Conservation (phyloP, 1,140 invertebrate species). For the Saccostrea cuccullata region DNA sequence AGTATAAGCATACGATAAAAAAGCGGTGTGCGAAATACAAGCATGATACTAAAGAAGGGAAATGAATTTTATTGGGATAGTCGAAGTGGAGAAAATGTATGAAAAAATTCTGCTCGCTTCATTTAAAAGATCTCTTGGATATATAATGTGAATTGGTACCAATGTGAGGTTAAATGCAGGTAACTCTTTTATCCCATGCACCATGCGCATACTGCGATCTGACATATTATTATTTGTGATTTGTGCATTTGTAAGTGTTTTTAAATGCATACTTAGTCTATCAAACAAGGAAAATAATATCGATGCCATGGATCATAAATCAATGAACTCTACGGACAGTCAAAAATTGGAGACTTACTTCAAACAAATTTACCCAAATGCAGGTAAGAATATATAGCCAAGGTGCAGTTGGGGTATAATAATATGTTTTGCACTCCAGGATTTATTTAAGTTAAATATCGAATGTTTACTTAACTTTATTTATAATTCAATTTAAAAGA, state of each 20-base stretch:
- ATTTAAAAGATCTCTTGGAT: background rate
- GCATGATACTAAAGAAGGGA: conserved; percentile 21
- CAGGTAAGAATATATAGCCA: background rate
- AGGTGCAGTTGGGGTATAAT: background rate
- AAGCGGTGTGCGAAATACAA: conserved; percentile 2
- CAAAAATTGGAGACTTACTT: background rate
- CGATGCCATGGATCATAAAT: conserved; percentile 21
- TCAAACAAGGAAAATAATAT: conserved; percentile 24
- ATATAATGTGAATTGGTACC: conserved; percentile 19
- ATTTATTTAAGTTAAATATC: conserved; percentile 36
- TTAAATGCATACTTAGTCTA: conserved; percentile 25
- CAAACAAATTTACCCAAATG: conserved; percentile 11
- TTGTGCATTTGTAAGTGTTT: conserved; percentile 36
- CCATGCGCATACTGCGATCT: conserved; percentile 18
- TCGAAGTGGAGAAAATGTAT: conserved; percentile 30
- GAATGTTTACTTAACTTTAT: conserved; percentile 36
- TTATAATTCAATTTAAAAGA: conserved; percentile 37
- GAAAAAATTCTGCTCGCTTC: background rate
- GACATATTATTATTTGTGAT: conserved; percentile 22
- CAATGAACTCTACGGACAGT: background rate
- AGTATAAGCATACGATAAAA: conserved; percentile 38
- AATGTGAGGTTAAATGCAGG: conserved; percentile 30
- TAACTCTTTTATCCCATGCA: conserved; percentile 18
- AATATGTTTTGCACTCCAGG: conserved; percentile 3
- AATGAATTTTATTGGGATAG: conserved; percentile 28